Conservation (phyloP, 2,113 vertebrate species). For the Perca flavescens region DNA sequence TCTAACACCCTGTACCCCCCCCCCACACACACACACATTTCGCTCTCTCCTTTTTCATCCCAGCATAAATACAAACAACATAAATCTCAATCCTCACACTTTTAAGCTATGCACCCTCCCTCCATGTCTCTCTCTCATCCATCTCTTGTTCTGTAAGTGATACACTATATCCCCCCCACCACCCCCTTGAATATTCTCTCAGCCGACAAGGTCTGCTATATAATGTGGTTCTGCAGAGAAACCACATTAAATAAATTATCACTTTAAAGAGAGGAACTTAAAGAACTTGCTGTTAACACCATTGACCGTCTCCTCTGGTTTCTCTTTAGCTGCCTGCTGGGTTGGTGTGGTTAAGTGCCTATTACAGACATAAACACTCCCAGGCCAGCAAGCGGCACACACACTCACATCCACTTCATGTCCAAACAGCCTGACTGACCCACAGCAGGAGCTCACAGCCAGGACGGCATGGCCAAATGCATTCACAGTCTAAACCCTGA, state of each 20-base stretch:
- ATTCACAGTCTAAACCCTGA: slow-evolving; percentile 47
- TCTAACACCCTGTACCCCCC: slow-evolving; percentile 8
- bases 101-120: slow-evolving; percentile 33
- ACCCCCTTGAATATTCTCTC: slow-evolving; percentile 26
- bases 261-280: slow-evolving; percentile 3
- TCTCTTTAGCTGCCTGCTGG: slow-evolving; percentile 63
- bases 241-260: slow-evolving; percentile 50
- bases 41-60: slow-evolving; percentile 41
- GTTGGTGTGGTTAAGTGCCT: slow-evolving; percentile 66
- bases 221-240: slow-evolving; percentile 24
- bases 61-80: slow-evolving; percentile 61
- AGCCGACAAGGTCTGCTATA: slow-evolving; percentile 6
- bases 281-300: slow-evolving; percentile 55
- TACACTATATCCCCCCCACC: slow-evolving; percentile 27
- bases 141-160: slow-evolving; percentile 49
- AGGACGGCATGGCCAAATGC: slow-evolving; percentile 64
- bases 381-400: slow-evolving; percentile 53
- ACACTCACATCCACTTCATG: slow-evolving; percentile 45
- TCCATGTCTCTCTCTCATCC: slow-evolving; percentile 53
- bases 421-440: slow-evolving; percentile 71
- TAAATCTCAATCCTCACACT: slow-evolving; percentile 30
- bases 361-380: slow-evolving; percentile 70
- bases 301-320: slow-evolving; percentile 46
- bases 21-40: background rate
- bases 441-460: slow-evolving; percentile 60